phyloP scores from a whole-genome alignment of 2,113 vertebrate species.

The Cyanoderma ruficeps region DNA sequence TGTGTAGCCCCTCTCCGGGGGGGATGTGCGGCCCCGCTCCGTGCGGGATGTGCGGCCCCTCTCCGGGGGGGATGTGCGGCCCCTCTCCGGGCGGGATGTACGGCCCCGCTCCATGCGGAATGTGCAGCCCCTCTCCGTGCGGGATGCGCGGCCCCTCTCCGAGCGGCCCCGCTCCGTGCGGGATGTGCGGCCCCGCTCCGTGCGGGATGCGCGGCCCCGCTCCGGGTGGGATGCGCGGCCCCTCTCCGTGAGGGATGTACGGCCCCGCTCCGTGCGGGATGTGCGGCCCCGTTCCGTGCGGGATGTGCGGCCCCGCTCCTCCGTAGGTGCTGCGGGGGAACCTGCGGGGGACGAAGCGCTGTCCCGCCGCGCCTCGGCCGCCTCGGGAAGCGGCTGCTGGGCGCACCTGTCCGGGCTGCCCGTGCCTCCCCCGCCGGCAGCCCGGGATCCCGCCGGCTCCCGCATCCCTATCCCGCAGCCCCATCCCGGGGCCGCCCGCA shows the following conservation, averaged over 20 bases:
- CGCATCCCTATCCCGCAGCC: not conserved
- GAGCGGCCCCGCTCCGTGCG: not conserved
- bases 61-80: too few species aligned
- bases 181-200: not conserved
- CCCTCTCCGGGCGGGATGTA: too few species aligned
- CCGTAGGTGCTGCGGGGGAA: not conserved
- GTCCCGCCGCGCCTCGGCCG: not conserved
- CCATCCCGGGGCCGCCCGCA: conserved; percentile 59
- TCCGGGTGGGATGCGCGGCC: too few species aligned
- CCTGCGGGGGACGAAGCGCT: not conserved
- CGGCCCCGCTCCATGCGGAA: too few species aligned
- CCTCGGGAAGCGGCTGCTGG: not conserved
- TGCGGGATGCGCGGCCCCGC: not conserved
- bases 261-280: not conserved
- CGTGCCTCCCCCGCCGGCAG: too few species aligned
- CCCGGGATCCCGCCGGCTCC: not conserved
- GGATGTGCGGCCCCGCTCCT: not conserved
- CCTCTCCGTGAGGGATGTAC: not conserved
- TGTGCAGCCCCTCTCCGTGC: too few species aligned
- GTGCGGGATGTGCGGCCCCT: too few species aligned
- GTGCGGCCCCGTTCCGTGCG: not conserved
- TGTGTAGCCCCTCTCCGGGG: too few species aligned
- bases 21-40: too few species aligned
- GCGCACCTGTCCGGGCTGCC: not conserved
- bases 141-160: too few species aligned